Evolutionary conservation across 2,797 vertebrate genomes (phyloP).

Genomic region (Gymnoscopelus braueri): DNA sequence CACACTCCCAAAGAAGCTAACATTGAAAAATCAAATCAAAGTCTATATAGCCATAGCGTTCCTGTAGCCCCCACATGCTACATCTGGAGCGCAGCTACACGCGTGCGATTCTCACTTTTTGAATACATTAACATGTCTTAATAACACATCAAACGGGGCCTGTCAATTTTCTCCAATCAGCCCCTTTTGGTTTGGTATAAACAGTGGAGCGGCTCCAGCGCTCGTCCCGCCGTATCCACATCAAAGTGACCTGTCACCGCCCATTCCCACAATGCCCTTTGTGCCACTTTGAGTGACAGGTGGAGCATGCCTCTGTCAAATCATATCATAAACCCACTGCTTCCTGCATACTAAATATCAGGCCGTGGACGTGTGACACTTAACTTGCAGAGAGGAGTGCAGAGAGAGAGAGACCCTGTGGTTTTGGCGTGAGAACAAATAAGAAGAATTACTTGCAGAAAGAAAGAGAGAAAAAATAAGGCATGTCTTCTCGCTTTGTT

Average conservation of each 20-base stretch:
- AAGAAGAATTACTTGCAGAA: conserved; percentile 12
- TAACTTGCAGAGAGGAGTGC: not conserved
- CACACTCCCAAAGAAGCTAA: not conserved
- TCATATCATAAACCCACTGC: conserved; percentile 24
- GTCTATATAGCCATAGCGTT: not conserved
- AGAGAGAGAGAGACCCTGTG: conserved; percentile 12
- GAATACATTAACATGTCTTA: conserved; percentile 61
- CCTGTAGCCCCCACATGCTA: conserved; percentile 11
- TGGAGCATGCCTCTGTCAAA: conserved; percentile 39
- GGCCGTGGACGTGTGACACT: conserved; percentile 4
- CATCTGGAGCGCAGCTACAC: conserved; percentile 44
- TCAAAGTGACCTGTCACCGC: conserved; percentile 34
- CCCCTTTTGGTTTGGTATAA: conserved; percentile 21
- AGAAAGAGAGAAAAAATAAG: conserved; percentile 2
- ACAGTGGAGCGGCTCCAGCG: conserved; percentile 29
- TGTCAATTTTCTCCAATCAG: conserved; percentile 35
- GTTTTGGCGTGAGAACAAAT: conserved; percentile 27
- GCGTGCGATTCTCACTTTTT: conserved; percentile 40
- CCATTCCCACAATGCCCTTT: conserved; percentile 32
- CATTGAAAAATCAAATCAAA: not conserved
- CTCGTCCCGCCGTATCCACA: conserved; percentile 31
- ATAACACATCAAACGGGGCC: conserved; percentile 44
- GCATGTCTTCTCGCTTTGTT: too few relatives aligned
- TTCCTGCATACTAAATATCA: conserved; percentile 27
- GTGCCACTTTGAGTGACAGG: conserved; percentile 34